Percentiles rank a stretch among this genome's conserved stretches.
phyloP scores from a whole-genome alignment of 1,140 invertebrate species.

The Anagrus nilaparvatae region DNA sequence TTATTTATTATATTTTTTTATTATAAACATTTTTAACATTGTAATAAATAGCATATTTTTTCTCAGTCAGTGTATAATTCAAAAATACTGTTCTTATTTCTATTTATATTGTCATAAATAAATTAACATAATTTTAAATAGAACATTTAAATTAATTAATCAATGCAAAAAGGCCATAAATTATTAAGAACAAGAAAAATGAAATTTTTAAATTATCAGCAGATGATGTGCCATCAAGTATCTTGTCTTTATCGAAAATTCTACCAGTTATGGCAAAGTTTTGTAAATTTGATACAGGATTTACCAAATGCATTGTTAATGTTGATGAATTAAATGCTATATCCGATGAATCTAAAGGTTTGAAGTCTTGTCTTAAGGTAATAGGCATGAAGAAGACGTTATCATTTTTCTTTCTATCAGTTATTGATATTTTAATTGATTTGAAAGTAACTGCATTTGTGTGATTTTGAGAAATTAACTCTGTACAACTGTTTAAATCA shows the following conservation, averaged over 20 bases:
- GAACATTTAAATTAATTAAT: too few species aligned
- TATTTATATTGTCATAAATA: too few species aligned
- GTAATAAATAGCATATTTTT: too few species aligned
- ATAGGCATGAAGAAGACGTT: constrained; percentile 11
- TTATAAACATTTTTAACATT: too few species aligned
- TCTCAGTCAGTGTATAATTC: too few species aligned
- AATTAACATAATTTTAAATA: too few species aligned
- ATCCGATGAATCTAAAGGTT: constrained; percentile 5
- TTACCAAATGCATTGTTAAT: constrained; percentile 7
- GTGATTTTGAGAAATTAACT: neutral
- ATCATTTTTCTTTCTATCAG: neutral
- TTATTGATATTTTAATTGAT: constrained; percentile 4
- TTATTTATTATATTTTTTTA: too few species aligned
- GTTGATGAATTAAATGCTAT: neutral
- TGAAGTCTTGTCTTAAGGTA: neutral
- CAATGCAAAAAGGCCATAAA: too few species aligned
- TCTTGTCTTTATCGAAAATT: constrained; percentile 18
- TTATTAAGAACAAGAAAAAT: too few species aligned
- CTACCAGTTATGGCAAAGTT: constrained; percentile 22
- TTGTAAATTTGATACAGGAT: constrained; percentile 10
- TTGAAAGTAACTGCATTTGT: neutral
- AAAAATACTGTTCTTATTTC: too few species aligned
- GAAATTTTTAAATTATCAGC: too few species aligned
- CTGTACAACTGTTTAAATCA: constrained; percentile 12
- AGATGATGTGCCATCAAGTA: too few species aligned